Evolutionary conservation across 2,113 vertebrate species (phyloP), one percentile per base, ranked within the genome.

Genomic region (Upupa epops): DNA sequence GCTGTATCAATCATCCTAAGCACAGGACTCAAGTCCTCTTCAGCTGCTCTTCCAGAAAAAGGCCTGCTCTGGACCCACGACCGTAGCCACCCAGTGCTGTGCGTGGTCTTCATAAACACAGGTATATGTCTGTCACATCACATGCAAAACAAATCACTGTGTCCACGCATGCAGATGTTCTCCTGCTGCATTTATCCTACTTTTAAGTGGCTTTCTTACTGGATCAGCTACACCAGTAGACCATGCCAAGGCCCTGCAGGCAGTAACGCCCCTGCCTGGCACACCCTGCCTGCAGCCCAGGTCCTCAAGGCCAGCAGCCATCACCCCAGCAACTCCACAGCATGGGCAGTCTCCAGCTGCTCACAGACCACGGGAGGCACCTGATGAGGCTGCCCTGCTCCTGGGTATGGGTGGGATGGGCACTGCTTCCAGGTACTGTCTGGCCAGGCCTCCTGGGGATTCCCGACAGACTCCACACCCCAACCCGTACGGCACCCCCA

Each of bases 381-480:
- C 31, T 1, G 1, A 3, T 46, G 2, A 4, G 3, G 31, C 22
- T 65, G 40, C 31, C 36, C 32, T 48, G 17, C 52, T 63, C 68
- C 48, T 22, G 34, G 37, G 8, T 26, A 22, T 5, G 5, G 15
- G 1, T 58, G 40, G 11, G 24, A 65, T 1, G 1, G 11, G 13
- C 32, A 14, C 37, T 68, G 28, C 11, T 84, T 34, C 19, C 9
- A 6, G 6, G 21, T 16, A 3, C 3, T 55, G 32, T 32, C 21
- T 3, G 0, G 37, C 3, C 3, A 3, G 34, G 1, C 37, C 36
- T 60, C 22, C 20, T 3, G 4, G 18, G 25, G 18, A 42, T 2
- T 17, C 24, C 22, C 7, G 46, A 6, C 0, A 1, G 0, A 3
- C 24, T 8, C 4, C 0, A 0, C 24, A 54, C 3, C 24, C 6